Base-by-base conservation (phyloP, 2,888 invertebrate genomes). In the Alloplasta piceator region DNA sequence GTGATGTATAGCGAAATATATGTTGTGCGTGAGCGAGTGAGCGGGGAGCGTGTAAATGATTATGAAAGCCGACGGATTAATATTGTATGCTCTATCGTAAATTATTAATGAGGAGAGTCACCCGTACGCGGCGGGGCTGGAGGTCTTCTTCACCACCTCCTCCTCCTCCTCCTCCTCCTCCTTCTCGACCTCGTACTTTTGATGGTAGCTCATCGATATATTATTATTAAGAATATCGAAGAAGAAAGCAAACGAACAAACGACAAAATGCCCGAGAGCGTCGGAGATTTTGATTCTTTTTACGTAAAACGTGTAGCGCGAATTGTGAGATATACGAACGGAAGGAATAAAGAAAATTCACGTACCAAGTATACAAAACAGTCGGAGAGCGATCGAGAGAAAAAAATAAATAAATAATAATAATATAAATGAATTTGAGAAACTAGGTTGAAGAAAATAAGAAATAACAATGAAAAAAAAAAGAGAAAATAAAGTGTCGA, bases 121-220 rank as follows among this genome's bases (percentile, higher is more conserved):
- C 61, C 58, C 77, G 7, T 12, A 81, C 78, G 73, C 26, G 26
- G 26, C 26, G 78, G 74, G 86, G 85, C 85, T 86, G 83, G 84
- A 82, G 82, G 85, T 85, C 85, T 83, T 66, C 75, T 84, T 74
- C 78, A 26, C 26, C 26, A 26, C 26, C 26, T 26, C 26, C 26
- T 26, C 26, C 26, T 26, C 3, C 26, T 26, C 26, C 26, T 26
- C 26, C 26, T n/a, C 26, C 26, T 26, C 26, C 26, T 26, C 26
- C 26, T 26, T 26, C 26, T 26, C 26, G 1, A 2, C 26, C 26
- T 26, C 26, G 26, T 26, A 26, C 26, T 26, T 26, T 26, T 26
- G 26, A 26, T 26, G 80, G 81, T 84, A 86, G 84, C 60, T 82
- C 82, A 82, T 83, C 83, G 82, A 81, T 83, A 83, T 77, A 73